A percentile compares a stretch with the other conserved stretches of the same genome.
These are phyloP conservation scores for Atherix ibis DNA, from an alignment of 2,888 invertebrate genomes.

Conservation along the genomic window DNA sequence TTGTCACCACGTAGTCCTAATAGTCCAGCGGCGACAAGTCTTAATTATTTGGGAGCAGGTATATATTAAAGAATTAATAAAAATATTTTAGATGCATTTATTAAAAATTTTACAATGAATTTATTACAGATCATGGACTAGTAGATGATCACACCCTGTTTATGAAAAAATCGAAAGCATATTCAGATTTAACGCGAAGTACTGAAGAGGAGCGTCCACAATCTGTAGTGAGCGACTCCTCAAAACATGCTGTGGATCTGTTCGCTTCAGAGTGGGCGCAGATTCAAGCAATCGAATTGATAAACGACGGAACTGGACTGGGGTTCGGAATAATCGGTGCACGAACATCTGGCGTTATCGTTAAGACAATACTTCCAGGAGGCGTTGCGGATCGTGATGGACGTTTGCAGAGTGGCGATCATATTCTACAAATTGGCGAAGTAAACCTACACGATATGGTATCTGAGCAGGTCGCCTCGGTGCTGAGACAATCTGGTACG, in stretches of 20 bases:
- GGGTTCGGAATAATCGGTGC: constrained; percentile 98
- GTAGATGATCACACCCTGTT: constrained; percentile 15
- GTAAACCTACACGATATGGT: constrained; percentile 92
- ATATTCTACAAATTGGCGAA: constrained; percentile 88
- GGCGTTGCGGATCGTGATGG: constrained; percentile 96
- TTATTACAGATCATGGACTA: constrained; percentile 7
- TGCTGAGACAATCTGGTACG: constrained; percentile 86
- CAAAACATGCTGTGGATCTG: constrained; percentile 53
- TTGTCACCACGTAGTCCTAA: constrained; percentile 53
- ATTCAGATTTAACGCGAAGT: constrained; percentile 13
- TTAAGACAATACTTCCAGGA: constrained; percentile 94
- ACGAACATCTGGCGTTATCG: constrained; percentile 95
- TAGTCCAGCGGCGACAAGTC: constrained; percentile 30
- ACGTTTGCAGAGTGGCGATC: constrained; percentile 93
- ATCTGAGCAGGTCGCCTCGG: constrained; percentile 92
- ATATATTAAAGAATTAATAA: background rate
- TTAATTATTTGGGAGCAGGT: constrained; percentile 13
- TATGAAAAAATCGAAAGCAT: constrained; percentile 54
- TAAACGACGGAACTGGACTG: constrained; percentile 94
- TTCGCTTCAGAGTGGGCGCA: constrained; percentile 87
- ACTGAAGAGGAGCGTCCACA: constrained; percentile 40
- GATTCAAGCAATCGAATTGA: constrained; percentile 91
- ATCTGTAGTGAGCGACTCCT: constrained; percentile 49
- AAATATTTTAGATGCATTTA: background rate
- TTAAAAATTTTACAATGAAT: no score